Evolutionary conservation across 1,140 invertebrate species (phyloP).

Genomic region (Neodiprion lecontei): DNA sequence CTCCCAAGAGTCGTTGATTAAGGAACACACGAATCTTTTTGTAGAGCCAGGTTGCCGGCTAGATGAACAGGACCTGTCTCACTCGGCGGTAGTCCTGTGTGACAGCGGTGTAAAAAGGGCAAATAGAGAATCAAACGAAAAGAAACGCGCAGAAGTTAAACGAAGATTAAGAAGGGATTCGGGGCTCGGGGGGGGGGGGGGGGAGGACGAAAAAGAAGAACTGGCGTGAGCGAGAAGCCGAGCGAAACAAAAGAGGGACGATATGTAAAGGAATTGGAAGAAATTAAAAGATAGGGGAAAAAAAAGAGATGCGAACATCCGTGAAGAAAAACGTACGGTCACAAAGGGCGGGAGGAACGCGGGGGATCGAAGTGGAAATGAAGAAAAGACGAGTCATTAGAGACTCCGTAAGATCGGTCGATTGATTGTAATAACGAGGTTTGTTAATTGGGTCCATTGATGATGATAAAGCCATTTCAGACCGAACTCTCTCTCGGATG

Average conservation of each 20-base stretch:
- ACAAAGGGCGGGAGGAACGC: constrained; percentile 22
- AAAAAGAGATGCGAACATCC: background rate
- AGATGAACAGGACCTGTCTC: background rate
- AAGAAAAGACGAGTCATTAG: constrained; percentile 20
- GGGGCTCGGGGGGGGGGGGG: constrained; percentile 7
- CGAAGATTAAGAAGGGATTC: constrained; percentile 45
- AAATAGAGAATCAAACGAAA: constrained; percentile 37
- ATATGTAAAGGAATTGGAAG: background rate
- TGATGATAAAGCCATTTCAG: constrained; percentile 27
- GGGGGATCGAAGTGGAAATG: constrained; percentile 27
- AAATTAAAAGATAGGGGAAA: background rate
- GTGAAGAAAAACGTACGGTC: background rate
- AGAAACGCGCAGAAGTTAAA: constrained; percentile 39
- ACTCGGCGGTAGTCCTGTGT: background rate
- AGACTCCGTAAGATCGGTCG: constrained; percentile 25
- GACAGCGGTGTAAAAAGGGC: constrained; percentile 11
- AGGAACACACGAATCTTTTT: constrained; percentile 3
- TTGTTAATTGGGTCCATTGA: constrained; percentile 36
- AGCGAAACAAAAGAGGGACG: constrained; percentile 3
- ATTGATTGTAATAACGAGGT: constrained; percentile 43
- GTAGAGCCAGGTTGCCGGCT: background rate
- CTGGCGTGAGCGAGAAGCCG: constrained; percentile 1
- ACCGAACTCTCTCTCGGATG: background rate
- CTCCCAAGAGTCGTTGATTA: background rate
- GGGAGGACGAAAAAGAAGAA: background rate